These are phyloP conservation scores for Lytechinus variegatus DNA, from an alignment of 35 echinoderm and acorn worm genomes.

Conservation along the genomic window DNA sequence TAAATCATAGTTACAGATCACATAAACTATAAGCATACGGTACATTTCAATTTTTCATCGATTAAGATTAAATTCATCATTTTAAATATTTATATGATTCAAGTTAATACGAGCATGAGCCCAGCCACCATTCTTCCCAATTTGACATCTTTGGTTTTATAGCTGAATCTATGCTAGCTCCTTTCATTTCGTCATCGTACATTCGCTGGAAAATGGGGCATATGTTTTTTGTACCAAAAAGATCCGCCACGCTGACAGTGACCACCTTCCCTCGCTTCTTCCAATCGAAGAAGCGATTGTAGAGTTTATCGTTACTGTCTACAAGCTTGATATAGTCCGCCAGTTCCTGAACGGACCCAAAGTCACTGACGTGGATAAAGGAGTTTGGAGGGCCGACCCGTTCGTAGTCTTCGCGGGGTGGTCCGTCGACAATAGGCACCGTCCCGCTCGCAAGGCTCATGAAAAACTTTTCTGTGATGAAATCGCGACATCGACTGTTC, in stretches of 20 bases:
- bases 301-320: conserved; percentile 56
- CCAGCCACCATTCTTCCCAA: not conserved
- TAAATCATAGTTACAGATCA: too few relatives aligned
- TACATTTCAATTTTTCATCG: too few relatives aligned
- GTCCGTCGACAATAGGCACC: conserved; percentile 72
- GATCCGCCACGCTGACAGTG: not conserved
- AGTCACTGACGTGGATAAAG: conserved; percentile 76
- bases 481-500: conserved; percentile 71
- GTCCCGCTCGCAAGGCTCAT: conserved; percentile 38
- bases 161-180: not conserved
- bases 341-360: conserved; percentile 45
- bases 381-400: conserved; percentile 64
- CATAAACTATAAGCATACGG: too few relatives aligned
- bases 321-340: conserved; percentile 62
- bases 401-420: conserved; percentile 52
- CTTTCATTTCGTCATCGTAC: conserved; percentile 5
- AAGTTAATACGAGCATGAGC: not conserved
- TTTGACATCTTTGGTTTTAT: not conserved
- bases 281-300: conserved; percentile 71
- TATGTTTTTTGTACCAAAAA: not conserved
- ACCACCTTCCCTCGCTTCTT: conserved; percentile 56
- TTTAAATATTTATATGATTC: too few relatives aligned
- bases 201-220: conserved; percentile 16
- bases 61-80: too few relatives aligned
- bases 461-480: conserved; percentile 71